These are phyloP conservation scores for Apus apus DNA, from an alignment of 2,113 vertebrate species.

Conservation along the genomic window DNA sequence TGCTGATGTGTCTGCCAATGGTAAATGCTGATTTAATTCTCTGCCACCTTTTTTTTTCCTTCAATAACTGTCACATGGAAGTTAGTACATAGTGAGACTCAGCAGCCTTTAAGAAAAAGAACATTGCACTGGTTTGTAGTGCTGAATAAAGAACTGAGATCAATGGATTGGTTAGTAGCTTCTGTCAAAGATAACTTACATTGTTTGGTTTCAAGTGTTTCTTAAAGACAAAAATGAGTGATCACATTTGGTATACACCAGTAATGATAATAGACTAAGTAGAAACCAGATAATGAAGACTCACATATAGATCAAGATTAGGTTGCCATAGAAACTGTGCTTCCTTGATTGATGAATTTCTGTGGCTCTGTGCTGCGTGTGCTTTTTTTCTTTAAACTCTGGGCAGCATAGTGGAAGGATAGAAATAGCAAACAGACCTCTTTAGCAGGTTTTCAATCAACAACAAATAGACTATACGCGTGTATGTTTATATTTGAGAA, in stretches of 20 bases:
- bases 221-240: constrained; percentile 11
- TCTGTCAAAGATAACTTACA: constrained; percentile 27
- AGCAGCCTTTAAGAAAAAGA: background rate
- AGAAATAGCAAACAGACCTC: background rate
- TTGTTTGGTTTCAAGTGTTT: too few relatives aligned
- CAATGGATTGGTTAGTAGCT: constrained; percentile 33
- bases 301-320: constrained; percentile 58
- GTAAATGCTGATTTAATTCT: constrained; percentile 72
- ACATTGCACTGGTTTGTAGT: constrained; percentile 5
- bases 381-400: background rate
- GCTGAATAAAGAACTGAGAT: constrained; percentile 33
- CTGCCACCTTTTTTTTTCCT: constrained; percentile 2
- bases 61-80: constrained; percentile 9
- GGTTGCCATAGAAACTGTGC: constrained; percentile 67
- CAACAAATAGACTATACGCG: background rate
- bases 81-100: constrained; percentile 11
- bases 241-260: constrained; percentile 34
- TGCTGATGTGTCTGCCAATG: constrained; percentile 59
- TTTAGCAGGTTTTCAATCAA: background rate
- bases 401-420: background rate
- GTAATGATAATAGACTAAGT: constrained; percentile 39
- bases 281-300: constrained; percentile 62
- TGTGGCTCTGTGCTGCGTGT: background rate
- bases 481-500: background rate
- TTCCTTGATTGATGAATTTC: constrained; percentile 22